phyloP scores from a whole-genome alignment of 1,140 invertebrate genomes.

The Drosophila quadrilineata region DNA sequence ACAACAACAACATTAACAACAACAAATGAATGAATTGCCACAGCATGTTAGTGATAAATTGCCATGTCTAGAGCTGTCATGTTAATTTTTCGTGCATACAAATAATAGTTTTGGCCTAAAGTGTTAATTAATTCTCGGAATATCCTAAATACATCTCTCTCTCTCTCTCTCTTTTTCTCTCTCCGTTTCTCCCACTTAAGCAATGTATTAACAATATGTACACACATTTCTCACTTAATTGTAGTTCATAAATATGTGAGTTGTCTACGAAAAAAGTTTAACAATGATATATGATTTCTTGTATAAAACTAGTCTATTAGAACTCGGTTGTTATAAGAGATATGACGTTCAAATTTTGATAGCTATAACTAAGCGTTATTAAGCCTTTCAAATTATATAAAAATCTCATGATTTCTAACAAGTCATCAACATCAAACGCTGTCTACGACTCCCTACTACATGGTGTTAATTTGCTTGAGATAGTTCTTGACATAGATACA shows the following conservation, averaged over 20 bases:
- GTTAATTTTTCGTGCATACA: conserved; percentile 75
- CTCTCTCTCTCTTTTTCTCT: background rate
- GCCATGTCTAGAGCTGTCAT: conserved; percentile 76
- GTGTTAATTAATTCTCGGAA: conserved; percentile 78
- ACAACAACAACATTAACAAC: conserved; percentile 23
- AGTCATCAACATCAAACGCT: no score
- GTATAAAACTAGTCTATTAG: no score
- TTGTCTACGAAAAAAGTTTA: no score
- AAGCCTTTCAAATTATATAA: no score
- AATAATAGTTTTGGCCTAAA: conserved; percentile 74
- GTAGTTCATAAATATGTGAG: background rate
- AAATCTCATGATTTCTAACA: no score
- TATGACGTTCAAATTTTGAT: no score
- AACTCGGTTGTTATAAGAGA: no score
- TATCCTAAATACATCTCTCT: conserved; percentile 51
- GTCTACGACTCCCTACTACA: no score
- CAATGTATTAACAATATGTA: conserved; percentile 17
- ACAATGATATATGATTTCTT: no score
- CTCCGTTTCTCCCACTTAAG: background rate
- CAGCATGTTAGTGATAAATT: conserved; percentile 75
- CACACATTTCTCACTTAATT: conserved; percentile 7
- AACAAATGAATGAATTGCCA: conserved; percentile 38
- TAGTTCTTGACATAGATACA: no score
- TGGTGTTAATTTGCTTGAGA: no score
- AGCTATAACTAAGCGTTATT: no score